These are phyloP conservation scores for Cirrhinus molitorella DNA, from an alignment of 2,797 vertebrate species.

Conservation along the genomic window DNA sequence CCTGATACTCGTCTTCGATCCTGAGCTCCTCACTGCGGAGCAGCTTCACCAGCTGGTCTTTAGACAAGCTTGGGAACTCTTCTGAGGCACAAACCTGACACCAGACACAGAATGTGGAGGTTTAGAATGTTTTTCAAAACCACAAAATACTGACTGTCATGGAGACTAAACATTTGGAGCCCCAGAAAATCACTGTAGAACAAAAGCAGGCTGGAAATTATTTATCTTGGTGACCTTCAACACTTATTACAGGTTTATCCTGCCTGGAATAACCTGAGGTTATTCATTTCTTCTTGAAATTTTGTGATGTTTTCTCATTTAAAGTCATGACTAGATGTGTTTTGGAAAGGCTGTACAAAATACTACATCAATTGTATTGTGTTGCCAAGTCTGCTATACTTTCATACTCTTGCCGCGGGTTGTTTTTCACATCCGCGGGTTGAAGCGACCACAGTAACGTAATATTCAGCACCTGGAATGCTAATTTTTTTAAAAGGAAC, in stretches of 20 bases:
- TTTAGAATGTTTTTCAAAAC: neutral
- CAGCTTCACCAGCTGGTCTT: conserved; percentile 91
- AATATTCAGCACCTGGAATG: no score
- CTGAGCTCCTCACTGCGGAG: conserved; percentile 93
- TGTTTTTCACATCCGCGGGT: no score
- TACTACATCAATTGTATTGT: no score
- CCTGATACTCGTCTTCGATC: conserved; percentile 98
- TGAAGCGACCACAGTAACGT: no score
- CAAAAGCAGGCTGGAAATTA: neutral
- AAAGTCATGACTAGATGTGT: no score
- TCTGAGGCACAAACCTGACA: conserved; percentile 82
- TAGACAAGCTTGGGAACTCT: conserved; percentile 89
- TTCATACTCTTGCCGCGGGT: no score
- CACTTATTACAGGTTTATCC: neutral
- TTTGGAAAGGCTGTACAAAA: no score
- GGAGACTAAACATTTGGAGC: neutral
- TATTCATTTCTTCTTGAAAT: neutral
- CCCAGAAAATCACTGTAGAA: neutral
- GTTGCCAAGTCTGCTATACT: no score
- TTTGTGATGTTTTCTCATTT: no score
- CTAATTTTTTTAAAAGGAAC: no score
- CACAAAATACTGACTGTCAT: neutral
- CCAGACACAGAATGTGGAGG: neutral
- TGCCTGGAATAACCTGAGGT: neutral
- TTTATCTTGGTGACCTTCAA: neutral